Conservation (phyloP, 2,797 vertebrate genomes). For the Percopsis omiscomaycus region DNA sequence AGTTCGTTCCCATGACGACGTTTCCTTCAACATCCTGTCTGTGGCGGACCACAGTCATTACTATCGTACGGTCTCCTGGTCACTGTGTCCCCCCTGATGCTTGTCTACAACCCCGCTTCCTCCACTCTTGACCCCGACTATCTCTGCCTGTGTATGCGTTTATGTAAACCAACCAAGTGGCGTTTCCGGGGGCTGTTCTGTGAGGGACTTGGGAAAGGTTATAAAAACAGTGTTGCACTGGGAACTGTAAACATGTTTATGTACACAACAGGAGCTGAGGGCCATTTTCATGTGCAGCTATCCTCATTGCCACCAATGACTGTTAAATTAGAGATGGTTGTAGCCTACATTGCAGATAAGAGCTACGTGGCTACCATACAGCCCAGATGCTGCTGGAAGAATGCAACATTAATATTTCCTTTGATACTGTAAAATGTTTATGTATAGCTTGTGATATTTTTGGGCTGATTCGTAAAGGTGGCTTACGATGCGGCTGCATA, state of each 20-base stretch:
- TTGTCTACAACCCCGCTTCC: constrained; percentile 69
- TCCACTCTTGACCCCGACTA: constrained; percentile 57
- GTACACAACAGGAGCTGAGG: constrained; percentile 50
- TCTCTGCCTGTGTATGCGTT: constrained; percentile 40
- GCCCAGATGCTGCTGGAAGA: no score
- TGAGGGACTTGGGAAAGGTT: constrained; percentile 64
- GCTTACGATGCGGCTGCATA: no score
- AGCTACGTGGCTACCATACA: no score
- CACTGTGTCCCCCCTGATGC: constrained; percentile 69
- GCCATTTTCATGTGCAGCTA: constrained; percentile 50
- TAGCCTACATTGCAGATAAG: no score
- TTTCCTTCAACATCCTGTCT: constrained; percentile 76
- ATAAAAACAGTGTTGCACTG: constrained; percentile 67
- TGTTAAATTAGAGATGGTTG: no score
- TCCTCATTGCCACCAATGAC: constrained; percentile 22
- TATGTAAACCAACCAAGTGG: constrained; percentile 64
- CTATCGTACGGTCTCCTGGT: constrained; percentile 57
- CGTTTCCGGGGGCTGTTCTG: constrained; percentile 66
- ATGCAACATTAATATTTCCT: no score
- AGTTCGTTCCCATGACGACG: constrained; percentile 78
- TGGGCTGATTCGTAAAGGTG: no score
- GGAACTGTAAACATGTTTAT: constrained; percentile 64
- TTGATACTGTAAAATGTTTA: no score
- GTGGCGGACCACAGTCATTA: constrained; percentile 65
- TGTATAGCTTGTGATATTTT: no score